Conservation (phyloP, 2,797 vertebrate genomes). For the Lateolabrax maculatus region DNA sequence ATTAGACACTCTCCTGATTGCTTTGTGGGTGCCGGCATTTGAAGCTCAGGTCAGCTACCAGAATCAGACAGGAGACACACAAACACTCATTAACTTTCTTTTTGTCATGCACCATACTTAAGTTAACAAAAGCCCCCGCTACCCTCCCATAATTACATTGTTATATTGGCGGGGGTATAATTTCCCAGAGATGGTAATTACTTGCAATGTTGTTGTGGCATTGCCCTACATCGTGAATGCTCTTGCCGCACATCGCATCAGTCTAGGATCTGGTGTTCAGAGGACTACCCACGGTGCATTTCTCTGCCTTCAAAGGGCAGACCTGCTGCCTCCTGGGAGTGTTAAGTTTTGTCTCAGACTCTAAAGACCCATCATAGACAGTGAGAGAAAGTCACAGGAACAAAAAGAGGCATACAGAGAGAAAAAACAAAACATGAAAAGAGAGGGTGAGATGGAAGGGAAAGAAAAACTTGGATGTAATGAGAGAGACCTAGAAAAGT, state of each 20-base stretch:
- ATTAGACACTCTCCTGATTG: conserved; percentile 71
- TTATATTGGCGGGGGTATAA: conserved; percentile 59
- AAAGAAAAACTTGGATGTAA: not conserved
- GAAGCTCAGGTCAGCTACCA: conserved; percentile 61
- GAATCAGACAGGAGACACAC: conserved; percentile 65
- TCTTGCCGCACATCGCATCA: conserved; percentile 18
- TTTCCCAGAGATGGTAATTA: conserved; percentile 68
- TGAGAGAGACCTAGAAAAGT: not conserved
- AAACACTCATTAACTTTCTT: conserved; percentile 71
- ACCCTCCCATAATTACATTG: conserved; percentile 69
- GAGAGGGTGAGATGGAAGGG: not conserved
- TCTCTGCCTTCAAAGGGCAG: conserved; percentile 57
- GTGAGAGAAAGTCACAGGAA: conserved; percentile 3
- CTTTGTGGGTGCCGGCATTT: conserved; percentile 59
- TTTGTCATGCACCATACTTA: conserved; percentile 50
- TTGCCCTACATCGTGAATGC: conserved; percentile 43
- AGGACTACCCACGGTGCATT: conserved; percentile 46
- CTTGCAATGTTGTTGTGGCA: conserved; percentile 49
- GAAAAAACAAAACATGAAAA: not conserved
- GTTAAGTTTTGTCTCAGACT: conserved; percentile 38
- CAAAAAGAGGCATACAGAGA: not conserved
- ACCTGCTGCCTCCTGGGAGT: conserved; percentile 48
- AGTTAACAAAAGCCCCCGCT: conserved; percentile 62
- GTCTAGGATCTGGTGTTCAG: conserved; percentile 41
- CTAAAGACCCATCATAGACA: conserved; percentile 35